These are phyloP conservation scores for Aphelocoma coerulescens DNA, from an alignment of 2,113 vertebrate species.

Conservation along the genomic window DNA sequence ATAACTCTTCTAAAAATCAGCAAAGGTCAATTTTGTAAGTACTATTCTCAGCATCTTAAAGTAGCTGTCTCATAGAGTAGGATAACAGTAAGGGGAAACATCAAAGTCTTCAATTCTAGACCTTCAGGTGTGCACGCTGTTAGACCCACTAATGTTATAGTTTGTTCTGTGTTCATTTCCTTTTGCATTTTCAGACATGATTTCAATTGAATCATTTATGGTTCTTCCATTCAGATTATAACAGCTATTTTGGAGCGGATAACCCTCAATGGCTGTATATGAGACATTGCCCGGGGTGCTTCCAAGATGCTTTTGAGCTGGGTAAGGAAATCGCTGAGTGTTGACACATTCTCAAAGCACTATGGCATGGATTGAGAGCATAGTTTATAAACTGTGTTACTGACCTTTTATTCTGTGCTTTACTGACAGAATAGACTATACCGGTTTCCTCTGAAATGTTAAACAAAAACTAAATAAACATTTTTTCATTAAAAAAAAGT, in stretches of 20 bases:
- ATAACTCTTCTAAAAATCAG: not conserved
- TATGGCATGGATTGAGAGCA: constrained; percentile 37
- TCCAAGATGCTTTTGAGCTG: constrained; percentile 66
- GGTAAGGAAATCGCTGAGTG: constrained; percentile 53
- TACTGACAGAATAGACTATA: not conserved
- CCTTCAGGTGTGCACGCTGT: not conserved
- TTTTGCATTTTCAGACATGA: constrained; percentile 46
- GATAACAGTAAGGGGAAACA: not conserved
- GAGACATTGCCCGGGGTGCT: constrained; percentile 58
- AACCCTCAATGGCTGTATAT: constrained; percentile 63
- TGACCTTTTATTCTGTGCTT: not conserved
- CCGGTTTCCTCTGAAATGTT: not conserved
- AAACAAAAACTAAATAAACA: not conserved
- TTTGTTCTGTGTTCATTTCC: constrained; percentile 47
- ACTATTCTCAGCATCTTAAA: not conserved
- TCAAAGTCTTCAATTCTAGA: not conserved
- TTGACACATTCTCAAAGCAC: constrained; percentile 55
- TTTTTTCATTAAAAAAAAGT: not conserved
- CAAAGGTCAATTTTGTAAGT: not conserved
- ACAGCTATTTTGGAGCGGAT: constrained; percentile 62
- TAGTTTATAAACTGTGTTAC: not conserved
- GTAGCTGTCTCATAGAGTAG: not conserved
- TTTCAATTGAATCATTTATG: constrained; percentile 67
- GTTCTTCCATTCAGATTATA: constrained; percentile 65
- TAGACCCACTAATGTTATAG: not conserved